phyloP scores from a whole-genome alignment of 2,797 vertebrate species.

The Sebastes kiyomatsui region DNA sequence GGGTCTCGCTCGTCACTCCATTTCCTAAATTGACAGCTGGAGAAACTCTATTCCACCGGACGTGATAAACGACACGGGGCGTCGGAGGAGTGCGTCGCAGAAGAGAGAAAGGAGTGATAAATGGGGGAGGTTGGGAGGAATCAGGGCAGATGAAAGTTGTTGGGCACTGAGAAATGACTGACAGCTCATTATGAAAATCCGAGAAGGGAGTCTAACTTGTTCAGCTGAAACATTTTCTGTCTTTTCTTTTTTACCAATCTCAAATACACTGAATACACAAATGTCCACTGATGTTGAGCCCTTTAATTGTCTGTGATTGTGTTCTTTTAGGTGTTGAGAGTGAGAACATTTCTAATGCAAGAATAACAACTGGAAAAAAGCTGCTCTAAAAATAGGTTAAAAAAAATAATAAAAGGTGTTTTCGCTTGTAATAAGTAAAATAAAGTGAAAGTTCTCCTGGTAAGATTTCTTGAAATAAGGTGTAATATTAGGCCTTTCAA shows the following conservation, averaged over 20 bases:
- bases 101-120: conserved; percentile 78
- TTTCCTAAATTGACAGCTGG: conserved; percentile 85
- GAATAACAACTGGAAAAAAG: too few relatives aligned
- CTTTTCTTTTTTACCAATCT: conserved; percentile 20
- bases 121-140: conserved; percentile 79
- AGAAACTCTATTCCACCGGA: conserved; percentile 82
- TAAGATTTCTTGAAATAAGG: too few relatives aligned
- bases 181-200: conserved; percentile 77
- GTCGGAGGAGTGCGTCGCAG: conserved; percentile 61
- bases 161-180: conserved; percentile 82
- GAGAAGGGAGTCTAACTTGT: conserved; percentile 52
- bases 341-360: background rate
- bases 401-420: too few relatives aligned
- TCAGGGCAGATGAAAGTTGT: conserved; percentile 87
- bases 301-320: conserved; percentile 4
- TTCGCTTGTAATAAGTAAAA: too few relatives aligned
- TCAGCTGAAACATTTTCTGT: conserved; percentile 24
- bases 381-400: too few relatives aligned
- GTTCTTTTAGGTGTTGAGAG: background rate
- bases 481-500: too few relatives aligned
- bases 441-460: too few relatives aligned
- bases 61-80: conserved; percentile 77
- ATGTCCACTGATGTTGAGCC: background rate
- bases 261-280: background rate
- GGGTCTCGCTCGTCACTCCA: conserved; percentile 81